phyloP scores from a whole-genome alignment of 2,888 invertebrate genomes.

The Papilio elwesi region DNA sequence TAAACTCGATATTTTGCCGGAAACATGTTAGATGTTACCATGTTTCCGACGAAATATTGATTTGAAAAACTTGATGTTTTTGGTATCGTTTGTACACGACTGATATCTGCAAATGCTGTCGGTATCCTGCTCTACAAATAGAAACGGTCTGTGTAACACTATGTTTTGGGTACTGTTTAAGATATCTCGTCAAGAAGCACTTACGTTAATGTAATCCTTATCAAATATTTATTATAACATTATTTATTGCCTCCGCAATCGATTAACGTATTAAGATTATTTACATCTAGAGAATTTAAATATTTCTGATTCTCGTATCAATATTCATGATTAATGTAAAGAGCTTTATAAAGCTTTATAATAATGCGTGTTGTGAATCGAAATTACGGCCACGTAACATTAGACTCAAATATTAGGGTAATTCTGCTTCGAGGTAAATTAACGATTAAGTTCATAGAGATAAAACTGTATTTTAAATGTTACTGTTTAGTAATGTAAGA shows the following conservation, averaged over 20 bases:
- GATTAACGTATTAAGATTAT: constrained; percentile 62
- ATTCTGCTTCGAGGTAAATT: constrained; percentile 70
- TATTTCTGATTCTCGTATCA: constrained; percentile 61
- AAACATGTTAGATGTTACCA: neutral
- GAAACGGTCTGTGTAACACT: constrained; percentile 77
- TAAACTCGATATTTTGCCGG: neutral
- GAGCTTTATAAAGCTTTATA: constrained; percentile 84
- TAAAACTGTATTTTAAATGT: constrained; percentile 22
- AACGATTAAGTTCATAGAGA: constrained; percentile 50
- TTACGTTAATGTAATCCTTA: constrained; percentile 51
- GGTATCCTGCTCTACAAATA: constrained; percentile 33
- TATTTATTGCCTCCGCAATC: constrained; percentile 68
- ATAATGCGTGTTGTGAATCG: constrained; percentile 83
- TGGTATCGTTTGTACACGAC: neutral
- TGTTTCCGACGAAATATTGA: neutral
- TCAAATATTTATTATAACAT: constrained; percentile 58
- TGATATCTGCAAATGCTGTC: constrained; percentile 23
- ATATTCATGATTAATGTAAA: constrained; percentile 72
- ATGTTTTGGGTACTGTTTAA: constrained; percentile 51
- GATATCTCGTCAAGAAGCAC: constrained; percentile 20
- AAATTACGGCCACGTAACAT: constrained; percentile 80
- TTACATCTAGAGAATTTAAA: constrained; percentile 60
- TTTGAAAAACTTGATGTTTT: neutral
- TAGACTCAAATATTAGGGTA: constrained; percentile 72
- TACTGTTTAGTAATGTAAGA: neutral